Base-by-base conservation (phyloP, 1,140 invertebrate genomes). In the Papilio xuthus region DNA sequence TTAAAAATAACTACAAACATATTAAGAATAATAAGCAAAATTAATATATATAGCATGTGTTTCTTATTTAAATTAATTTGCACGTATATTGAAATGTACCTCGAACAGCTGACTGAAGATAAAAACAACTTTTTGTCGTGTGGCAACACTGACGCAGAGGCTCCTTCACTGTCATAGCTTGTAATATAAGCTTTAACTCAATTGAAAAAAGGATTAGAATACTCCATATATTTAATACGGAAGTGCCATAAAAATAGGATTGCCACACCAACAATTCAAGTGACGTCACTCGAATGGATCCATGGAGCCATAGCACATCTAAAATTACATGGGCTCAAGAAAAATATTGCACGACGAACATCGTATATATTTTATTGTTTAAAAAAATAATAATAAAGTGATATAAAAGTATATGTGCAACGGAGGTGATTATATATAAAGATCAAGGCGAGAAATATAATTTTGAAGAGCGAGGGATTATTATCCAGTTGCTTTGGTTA, bases 241-340 rank as follows among this genome's bases (percentile, higher is more conserved):
- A 93, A 92, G 86, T 91, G 80, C 84, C 86, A 91, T 86, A 92
- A 90, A 93, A 92, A 92, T 92, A 93, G 91, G 91, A 93, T 93
- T 93, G 92, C 92, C 92, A 92, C 92, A 90, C 91, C 91, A 91
- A 92, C 92, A 90, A 92, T 89, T 88, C 85, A 81, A 86, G 87
- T 93, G 91, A 93, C 91, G 92, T 93, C 91, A 93, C 86, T 79
- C 85, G 81, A 89, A 84, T 85, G 85, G 85, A 88, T 85, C 86
- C 81, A 88, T 89, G 86, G 87, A 89, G 87, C 86, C 86, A 88
- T 88, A 85, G 87, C 85, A 86, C 86, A 88, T 92, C 90, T 93
- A 93, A 93, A 92, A 91, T 93, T 93, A 93, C 92, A 92, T 84
- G 87, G 88, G 83, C 88, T 42, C 86, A 87, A 83, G 84, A 87